These are phyloP conservation scores for Euglossa dilemma DNA, from an alignment of 1,140 invertebrate genomes.

Conservation along the genomic window DNA sequence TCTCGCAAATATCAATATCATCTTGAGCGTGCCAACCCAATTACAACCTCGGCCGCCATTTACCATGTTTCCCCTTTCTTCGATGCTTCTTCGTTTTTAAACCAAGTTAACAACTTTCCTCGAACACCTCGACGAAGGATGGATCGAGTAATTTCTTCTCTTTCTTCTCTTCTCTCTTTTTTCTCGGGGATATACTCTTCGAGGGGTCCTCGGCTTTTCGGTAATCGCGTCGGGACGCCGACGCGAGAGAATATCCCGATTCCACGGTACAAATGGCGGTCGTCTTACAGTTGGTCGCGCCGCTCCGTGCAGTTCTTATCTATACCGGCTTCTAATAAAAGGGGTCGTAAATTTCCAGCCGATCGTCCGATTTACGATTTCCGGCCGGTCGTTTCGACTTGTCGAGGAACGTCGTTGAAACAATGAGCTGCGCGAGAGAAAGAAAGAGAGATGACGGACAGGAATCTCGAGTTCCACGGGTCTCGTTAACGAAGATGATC, in stretches of 20 bases:
- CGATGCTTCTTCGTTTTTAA: background rate
- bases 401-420: background rate
- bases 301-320: background rate
- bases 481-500: slow-evolving; percentile 8
- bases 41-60: background rate
- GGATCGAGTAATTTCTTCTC: background rate
- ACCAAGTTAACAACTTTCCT: background rate
- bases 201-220: too few species aligned
- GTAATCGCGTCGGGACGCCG: too few species aligned
- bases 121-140: background rate
- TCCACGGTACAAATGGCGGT: too few species aligned
- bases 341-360: background rate
- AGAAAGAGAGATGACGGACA: background rate
- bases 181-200: too few species aligned
- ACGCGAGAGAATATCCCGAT: too few species aligned
- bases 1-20: background rate
- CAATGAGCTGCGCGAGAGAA: background rate
- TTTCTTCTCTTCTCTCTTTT: background rate
- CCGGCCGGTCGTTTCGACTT: background rate
- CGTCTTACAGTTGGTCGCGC: background rate
- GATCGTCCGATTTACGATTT: background rate
- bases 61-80: background rate
- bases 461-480: background rate
- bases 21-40: background rate
- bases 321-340: slow-evolving; percentile 7